Evolutionary conservation across 2,113 vertebrate genomes (phyloP).

Genomic region (Noturus placidus): DNA sequence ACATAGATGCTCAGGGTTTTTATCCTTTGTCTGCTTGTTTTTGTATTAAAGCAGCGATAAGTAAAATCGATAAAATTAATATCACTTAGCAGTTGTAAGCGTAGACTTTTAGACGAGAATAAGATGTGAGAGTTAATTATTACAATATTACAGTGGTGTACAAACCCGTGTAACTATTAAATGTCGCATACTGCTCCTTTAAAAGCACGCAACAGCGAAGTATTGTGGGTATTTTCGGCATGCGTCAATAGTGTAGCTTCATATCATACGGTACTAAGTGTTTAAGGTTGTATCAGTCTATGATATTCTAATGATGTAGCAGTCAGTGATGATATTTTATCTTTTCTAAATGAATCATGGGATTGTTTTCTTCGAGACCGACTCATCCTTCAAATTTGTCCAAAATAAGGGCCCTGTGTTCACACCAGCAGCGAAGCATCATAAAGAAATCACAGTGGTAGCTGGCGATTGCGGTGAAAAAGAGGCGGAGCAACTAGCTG

Average conservation of each 20-base stretch:
- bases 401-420: background rate
- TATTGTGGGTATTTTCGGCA: background rate
- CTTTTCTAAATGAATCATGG: background rate
- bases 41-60: background rate
- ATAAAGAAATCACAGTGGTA: too few species aligned
- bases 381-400: background rate
- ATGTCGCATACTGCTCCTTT: background rate
- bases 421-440: background rate
- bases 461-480: background rate
- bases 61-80: background rate
- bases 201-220: background rate
- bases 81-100: background rate
- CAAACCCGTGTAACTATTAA: background rate
- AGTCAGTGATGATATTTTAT: background rate
- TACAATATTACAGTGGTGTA: too few species aligned
- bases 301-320: background rate
- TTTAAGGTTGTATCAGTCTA: background rate
- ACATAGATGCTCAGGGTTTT: slow-evolving; percentile 17
- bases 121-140: background rate
- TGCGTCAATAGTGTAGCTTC: background rate
- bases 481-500: background rate
- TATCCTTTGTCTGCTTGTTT: background rate
- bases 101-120: background rate
- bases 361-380: background rate
- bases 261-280: background rate